Evolutionary conservation across 2,797 vertebrate species (phyloP), one percentile per base, ranked within the genome.

Genomic region (Enteromius fasciolatus): DNA sequence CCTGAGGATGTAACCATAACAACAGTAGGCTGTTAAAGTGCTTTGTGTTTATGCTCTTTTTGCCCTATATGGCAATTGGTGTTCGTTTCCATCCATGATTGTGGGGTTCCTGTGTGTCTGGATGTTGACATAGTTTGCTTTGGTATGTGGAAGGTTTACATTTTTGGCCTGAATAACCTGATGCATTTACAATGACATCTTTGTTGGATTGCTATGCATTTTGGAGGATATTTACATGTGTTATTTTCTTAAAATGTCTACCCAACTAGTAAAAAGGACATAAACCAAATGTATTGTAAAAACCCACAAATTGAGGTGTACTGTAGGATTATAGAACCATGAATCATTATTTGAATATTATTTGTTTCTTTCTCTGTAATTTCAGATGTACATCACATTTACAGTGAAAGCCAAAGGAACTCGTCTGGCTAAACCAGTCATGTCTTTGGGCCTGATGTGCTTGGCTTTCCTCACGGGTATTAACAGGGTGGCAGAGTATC

Each of bases 401-500:
- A 97, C 97, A 0, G 95, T 99, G 91, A 97, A 95, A 93, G 95
- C 97, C 69, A 98, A 97, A 92, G 97, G 97, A 87, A 98, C 97
- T 66, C 96, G 97, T 84, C 95, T 99, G 84, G 97, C 97, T 85
- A 99, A 99, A 89, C 97, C 97, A 0, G 95, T 99, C 76, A 90
- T 99, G 50, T 98, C 97, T 76, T 94, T 99, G 78, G 94, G 97
- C 12, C 93, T 99, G 86, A 94, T 98, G 94, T 99, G 97, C 86
- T 91, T 98, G 94, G 97, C 98, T 67, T 98, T 99, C 87, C 96
- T 99, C 85, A 98, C 96, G 8, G 98, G 98, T 85, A 94, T 99
- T 87, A 99, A 99, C 94, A 96, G 98, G 80, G 98, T 99, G 90
- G 97, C 98, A n/a, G 98, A 99, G 87, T 98, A 99, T 91, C 96